A percentile compares a stretch with the other conserved stretches of the same genome.
These are phyloP conservation scores for Halocynthia roretzi DNA, from an alignment of 23 tunicate genomes.

Conservation along the genomic window DNA sequence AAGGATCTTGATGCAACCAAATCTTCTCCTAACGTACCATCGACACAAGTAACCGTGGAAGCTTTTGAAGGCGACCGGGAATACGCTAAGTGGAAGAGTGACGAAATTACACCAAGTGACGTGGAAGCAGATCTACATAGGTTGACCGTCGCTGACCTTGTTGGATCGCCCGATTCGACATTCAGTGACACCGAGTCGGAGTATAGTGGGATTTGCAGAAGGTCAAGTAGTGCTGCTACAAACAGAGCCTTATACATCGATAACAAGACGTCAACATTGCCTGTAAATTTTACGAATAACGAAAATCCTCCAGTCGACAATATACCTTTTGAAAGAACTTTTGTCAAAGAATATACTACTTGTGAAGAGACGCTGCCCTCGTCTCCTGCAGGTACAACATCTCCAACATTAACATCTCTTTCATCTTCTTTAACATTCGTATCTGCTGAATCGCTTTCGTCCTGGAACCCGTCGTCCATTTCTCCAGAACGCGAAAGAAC, in stretches of 20 bases:
- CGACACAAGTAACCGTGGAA: too few relatives aligned
- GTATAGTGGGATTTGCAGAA: not conserved
- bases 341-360: too few relatives aligned
- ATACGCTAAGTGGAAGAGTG: not conserved
- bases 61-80: not conserved
- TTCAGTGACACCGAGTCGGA: constrained; percentile 4
- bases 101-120: constrained; percentile 1
- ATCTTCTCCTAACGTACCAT: too few relatives aligned
- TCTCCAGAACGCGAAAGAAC: too few relatives aligned
- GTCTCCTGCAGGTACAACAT: not conserved
- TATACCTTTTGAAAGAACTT: not conserved
- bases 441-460: constrained; percentile 9
- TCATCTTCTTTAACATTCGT: constrained; percentile 14
- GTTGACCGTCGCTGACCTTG: constrained; percentile 51
- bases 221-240: not conserved
- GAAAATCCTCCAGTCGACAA: not conserved
- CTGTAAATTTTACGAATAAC: not conserved
- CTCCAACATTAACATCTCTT: not conserved
- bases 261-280: not conserved
- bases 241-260: not conserved
- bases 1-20: too few relatives aligned
- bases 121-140: constrained; percentile 12
- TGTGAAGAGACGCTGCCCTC: not conserved
- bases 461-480: not conserved
- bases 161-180: constrained; percentile 49